phyloP scores from a whole-genome alignment of 2,888 invertebrate species.

The Heliconius cydno region DNA sequence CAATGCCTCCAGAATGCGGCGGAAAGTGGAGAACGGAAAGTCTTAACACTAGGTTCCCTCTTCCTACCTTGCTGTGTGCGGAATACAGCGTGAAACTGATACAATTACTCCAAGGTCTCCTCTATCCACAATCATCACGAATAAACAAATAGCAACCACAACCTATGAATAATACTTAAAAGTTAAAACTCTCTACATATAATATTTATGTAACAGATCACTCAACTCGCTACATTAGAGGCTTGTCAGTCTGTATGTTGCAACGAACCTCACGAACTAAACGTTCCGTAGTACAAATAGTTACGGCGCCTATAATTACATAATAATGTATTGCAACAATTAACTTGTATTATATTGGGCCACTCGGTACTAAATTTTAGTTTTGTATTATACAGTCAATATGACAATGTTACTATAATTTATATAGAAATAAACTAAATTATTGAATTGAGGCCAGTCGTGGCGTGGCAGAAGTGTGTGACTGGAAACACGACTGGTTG shows the following conservation, averaged over 20 bases:
- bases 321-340: slow-evolving; percentile 24
- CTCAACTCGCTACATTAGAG: slow-evolving; percentile 19
- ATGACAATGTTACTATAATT: background rate
- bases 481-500: too few species aligned
- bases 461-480: too few species aligned
- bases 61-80: too few species aligned
- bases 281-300: slow-evolving; percentile 16
- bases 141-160: background rate
- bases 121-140: too few species aligned
- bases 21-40: too few species aligned
- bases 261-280: slow-evolving; percentile 21
- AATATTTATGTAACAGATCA: slow-evolving; percentile 20
- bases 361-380: slow-evolving; percentile 7
- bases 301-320: slow-evolving; percentile 23
- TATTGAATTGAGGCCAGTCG: too few species aligned
- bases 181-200: background rate
- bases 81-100: background rate
- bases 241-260: slow-evolving; percentile 22
- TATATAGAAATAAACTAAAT: background rate
- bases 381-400: slow-evolving; percentile 1
- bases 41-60: too few species aligned
- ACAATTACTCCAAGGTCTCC: background rate
- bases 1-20: too few species aligned
- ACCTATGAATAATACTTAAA: background rate
- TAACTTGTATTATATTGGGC: slow-evolving; percentile 9